Evolutionary conservation across 2,797 vertebrate genomes (phyloP).

Genomic region (Bovichtus diacanthus): DNA sequence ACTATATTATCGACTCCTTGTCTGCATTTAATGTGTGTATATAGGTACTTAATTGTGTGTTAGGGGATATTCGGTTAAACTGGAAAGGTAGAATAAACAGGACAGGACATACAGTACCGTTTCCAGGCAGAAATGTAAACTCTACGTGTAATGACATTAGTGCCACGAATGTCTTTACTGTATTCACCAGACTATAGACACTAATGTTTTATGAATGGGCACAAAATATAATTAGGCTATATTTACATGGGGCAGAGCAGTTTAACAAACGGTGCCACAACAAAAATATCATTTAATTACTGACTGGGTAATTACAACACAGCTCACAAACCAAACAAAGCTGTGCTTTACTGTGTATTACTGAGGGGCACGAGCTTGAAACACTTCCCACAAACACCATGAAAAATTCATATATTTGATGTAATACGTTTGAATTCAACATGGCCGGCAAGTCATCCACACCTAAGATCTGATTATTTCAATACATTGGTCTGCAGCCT

Average conservation of each 20-base stretch:
- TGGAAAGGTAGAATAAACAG: conserved; percentile 2
- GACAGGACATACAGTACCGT: conserved; percentile 13
- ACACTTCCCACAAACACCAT: neutral
- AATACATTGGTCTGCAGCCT: neutral
- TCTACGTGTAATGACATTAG: conserved; percentile 20
- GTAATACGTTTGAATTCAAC: conserved; percentile 11
- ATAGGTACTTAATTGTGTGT: neutral
- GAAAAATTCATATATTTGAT: conserved; percentile 22
- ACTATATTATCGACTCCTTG: neutral
- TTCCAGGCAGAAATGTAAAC: conserved; percentile 30
- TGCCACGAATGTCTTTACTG: conserved; percentile 20
- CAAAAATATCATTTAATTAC: conserved; percentile 64
- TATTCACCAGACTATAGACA: conserved; percentile 16
- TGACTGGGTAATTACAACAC: conserved; percentile 51
- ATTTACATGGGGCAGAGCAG: conserved; percentile 52
- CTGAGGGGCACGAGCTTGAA: conserved; percentile 13
- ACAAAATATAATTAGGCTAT: conserved; percentile 47
- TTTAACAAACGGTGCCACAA: conserved; percentile 43
- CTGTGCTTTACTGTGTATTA: neutral
- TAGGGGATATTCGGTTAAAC: neutral
- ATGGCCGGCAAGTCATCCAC: conserved; percentile 4
- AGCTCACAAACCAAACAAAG: conserved; percentile 49
- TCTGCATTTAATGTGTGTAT: neutral
- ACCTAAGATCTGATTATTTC: conserved; percentile 35
- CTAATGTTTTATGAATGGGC: conserved; percentile 43